Evolutionary conservation across 2,888 invertebrate genomes (phyloP), one percentile per base, ranked within the genome.

Genomic region (Pollenia labialis): DNA sequence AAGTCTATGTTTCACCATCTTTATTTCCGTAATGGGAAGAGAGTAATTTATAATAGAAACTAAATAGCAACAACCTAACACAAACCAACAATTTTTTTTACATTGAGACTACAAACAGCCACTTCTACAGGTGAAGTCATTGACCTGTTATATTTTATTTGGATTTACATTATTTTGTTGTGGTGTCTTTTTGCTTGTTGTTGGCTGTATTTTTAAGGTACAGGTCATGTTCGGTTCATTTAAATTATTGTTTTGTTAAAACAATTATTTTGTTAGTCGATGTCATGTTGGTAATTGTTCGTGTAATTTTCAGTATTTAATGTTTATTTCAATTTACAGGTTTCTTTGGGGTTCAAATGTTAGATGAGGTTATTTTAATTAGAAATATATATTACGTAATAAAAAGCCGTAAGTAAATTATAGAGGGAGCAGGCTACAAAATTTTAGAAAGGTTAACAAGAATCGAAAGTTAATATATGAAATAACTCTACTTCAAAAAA

Each of bases 111-210:
- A 32, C 32, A 32, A 32, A 32, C 46, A 48, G 42, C 50, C 58
- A 11, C 50, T 48, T 60, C 32, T 75, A 64, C 56, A 64, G 79
- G 62, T 79, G 64, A 71, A 86, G 82, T 74, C 85, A 75, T 75
- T 85, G 82, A 85, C 82, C 85, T 75, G 75, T 50, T 56, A 44
- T 40, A 42, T 50, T 52, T 74, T 11, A 32, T 32, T 32, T 6
- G 46, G 50, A 79, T 69, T 80, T 77, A 44, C 50, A 79, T 75
- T 54, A n/a, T 62, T 56, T 69, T 71, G 44, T 80, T 12, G 56
- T 46, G 32, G 10, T 40, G n/a, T 71, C 4, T 16, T 16, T 62
- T 46, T 16, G 12, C 7, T 44, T 32, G 32, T 32, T 32, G 32
- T 18, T 40, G 44, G 23, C 64, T 46, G 18, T 64, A 32, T 32